Evolutionary conservation across 2,113 vertebrate species (phyloP).

Genomic region (Falcunculus frontatus): DNA sequence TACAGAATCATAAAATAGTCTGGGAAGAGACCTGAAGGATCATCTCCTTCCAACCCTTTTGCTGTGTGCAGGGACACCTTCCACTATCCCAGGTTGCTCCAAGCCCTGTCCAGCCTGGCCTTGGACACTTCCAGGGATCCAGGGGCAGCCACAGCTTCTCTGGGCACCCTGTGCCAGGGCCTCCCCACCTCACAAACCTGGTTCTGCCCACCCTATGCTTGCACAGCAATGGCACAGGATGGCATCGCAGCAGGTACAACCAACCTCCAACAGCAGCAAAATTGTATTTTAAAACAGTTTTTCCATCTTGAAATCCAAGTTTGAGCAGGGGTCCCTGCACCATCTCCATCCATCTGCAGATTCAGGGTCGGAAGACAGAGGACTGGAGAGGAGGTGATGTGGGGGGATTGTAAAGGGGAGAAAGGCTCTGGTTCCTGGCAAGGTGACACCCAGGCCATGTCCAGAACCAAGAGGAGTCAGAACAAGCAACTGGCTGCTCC

Average conservation of each 20-base stretch:
- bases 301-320: background rate
- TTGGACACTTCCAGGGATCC: background rate
- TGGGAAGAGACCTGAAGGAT: background rate
- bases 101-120: fast-evolving
- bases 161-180: background rate
- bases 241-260: background rate
- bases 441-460: background rate
- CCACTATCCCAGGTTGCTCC: fast-evolving
- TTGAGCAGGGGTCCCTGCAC: background rate
- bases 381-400: background rate
- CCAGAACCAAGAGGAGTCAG: background rate
- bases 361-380: background rate
- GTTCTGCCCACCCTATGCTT: background rate
- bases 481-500: background rate
- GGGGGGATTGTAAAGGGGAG: background rate
- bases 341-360: background rate
- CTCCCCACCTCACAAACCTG: background rate
- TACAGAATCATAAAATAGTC: background rate
- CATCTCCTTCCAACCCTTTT: background rate
- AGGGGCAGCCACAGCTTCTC: background rate
- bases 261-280: background rate
- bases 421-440: background rate
- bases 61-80: background rate
- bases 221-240: background rate
- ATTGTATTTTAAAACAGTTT: background rate